Base-by-base conservation (phyloP, 2,888 invertebrate species). In the Catonia carolina region DNA sequence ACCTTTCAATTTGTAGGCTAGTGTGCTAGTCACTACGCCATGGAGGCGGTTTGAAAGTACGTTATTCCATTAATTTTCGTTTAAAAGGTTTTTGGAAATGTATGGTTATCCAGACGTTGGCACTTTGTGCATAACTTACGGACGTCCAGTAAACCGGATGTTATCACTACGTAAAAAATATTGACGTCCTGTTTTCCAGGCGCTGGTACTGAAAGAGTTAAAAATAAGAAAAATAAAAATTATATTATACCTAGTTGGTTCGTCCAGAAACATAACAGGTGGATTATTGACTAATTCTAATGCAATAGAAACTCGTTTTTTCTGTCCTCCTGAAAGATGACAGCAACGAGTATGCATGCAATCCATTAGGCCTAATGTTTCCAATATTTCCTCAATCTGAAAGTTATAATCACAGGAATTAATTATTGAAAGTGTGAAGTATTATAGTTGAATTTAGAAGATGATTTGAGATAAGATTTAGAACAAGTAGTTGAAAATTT, bases 251-350 rank as follows among this genome's bases (percentile, higher is more conserved):
- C 85, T 85, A 2, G 88, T 88, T 14, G 89, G 88, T 71, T 89
- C 88, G 70, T 89, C 89, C 65, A 89, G 74, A 71, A 88, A 88
- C 72, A 89, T 85, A 35, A 89, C 79, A 0, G 88, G 87, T 12
- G 89, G 89, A 70, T 89, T 89, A 73, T 85, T 88, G 61, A 89
- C 85, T 56, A 89, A 75, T 71, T 89, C 89, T 62, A 87, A 70
- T 0, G 87, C 89, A 3, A 89, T 81, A 0, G 86, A 82, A 2
- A 89, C 76, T 12, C 89, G 75, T 68, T 88, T 89, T 39, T 81
- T 77, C 72, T 89, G 88, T 1, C 89, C 89, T 2, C 89, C 89
- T 1, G 87, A 88, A 12, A 89, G 74, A 55, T 75, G 73, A 60
- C 81, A 81, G 1, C 83, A 79, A 66, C 80, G 76, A 0, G 86